Evolutionary conservation across 1,140 invertebrate species (phyloP).

Genomic region (Drosophila trapezifrons): DNA sequence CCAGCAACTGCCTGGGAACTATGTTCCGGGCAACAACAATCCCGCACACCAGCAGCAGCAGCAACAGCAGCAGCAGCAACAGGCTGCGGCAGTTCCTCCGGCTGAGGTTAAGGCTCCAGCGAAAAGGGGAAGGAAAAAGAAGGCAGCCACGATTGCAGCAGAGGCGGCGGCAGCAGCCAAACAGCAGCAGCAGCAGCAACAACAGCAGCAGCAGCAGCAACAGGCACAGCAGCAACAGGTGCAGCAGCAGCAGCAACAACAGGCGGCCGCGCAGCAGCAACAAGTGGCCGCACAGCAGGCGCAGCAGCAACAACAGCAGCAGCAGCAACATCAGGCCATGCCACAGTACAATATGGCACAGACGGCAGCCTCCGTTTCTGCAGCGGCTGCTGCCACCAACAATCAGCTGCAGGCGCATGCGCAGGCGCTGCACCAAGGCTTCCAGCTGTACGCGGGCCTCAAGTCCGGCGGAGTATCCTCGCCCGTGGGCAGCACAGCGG

Average conservation of each 20-base stretch:
- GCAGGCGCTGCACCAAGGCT: constrained; percentile 84
- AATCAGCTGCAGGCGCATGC: constrained; percentile 70
- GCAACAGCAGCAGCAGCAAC: constrained; percentile 38
- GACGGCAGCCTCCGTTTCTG: constrained; percentile 23
- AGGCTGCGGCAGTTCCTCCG: constrained; percentile 15
- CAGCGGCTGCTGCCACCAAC: constrained; percentile 52
- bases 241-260: constrained; percentile 49
- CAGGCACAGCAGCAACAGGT: constrained; percentile 44
- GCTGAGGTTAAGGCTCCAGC: constrained; percentile 76
- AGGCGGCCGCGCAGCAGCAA: constrained; percentile 31
- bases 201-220: constrained; percentile 58
- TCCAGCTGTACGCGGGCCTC: constrained; percentile 85
- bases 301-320: constrained; percentile 49
- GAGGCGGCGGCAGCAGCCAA: constrained; percentile 62
- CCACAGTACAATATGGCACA: constrained; percentile 67
- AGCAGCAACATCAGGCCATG: constrained; percentile 53
- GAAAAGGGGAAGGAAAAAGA: constrained; percentile 79
- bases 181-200: constrained; percentile 39
- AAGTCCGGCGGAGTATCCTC: constrained; percentile 79
- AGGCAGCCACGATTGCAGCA: constrained; percentile 69
- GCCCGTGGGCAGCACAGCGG: constrained; percentile 36
- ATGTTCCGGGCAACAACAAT: constrained; percentile 61
- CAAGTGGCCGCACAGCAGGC: constrained; percentile 51
- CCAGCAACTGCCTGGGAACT: constrained; percentile 77
- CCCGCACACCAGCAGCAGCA: constrained; percentile 39